Evolutionary conservation across 2,797 vertebrate species (phyloP).

Genomic region (Myripristis jacobus): DNA sequence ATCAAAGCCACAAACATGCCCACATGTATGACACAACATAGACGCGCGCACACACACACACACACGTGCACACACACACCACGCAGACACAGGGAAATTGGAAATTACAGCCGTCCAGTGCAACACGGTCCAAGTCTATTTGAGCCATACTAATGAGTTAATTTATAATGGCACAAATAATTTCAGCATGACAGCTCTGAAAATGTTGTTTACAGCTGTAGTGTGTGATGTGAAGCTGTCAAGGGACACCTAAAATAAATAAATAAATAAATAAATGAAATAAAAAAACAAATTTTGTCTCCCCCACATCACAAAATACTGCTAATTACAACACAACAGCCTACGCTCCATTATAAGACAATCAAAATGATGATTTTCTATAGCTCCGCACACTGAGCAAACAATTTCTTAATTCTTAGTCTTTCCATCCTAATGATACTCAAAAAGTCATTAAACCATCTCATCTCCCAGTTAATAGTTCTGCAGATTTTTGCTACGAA

Average conservation of each 20-base stretch:
- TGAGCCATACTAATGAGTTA: slow-evolving; percentile 25
- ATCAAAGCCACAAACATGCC: slow-evolving; percentile 20
- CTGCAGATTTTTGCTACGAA: slow-evolving; percentile 52
- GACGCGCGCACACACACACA: neutral
- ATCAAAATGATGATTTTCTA: slow-evolving; percentile 68
- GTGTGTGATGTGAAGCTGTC: slow-evolving; percentile 29
- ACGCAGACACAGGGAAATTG: neutral
- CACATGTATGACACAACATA: slow-evolving; percentile 6
- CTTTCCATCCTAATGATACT: slow-evolving; percentile 64
- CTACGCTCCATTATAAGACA: slow-evolving; percentile 65
- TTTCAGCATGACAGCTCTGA: slow-evolving; percentile 1
- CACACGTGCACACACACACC: neutral
- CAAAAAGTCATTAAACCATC: slow-evolving; percentile 61
- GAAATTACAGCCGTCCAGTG: slow-evolving; percentile 10
- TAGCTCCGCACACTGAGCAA: slow-evolving; percentile 49
- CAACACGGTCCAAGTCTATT: slow-evolving; percentile 15
- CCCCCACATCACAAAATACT: slow-evolving; percentile 47
- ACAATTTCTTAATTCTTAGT: slow-evolving; percentile 51
- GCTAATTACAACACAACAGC: slow-evolving; percentile 66
- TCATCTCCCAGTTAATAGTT: slow-evolving; percentile 56
- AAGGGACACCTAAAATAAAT: slow-evolving; percentile 25
- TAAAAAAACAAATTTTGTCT: slow-evolving; percentile 14
- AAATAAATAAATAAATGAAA: neutral
- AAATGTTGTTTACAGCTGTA: slow-evolving; percentile 44
- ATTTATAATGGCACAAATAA: slow-evolving; percentile 27